These are phyloP conservation scores for Gavialis gangeticus DNA, from an alignment of 2,113 vertebrate genomes.

Conservation along the genomic window DNA sequence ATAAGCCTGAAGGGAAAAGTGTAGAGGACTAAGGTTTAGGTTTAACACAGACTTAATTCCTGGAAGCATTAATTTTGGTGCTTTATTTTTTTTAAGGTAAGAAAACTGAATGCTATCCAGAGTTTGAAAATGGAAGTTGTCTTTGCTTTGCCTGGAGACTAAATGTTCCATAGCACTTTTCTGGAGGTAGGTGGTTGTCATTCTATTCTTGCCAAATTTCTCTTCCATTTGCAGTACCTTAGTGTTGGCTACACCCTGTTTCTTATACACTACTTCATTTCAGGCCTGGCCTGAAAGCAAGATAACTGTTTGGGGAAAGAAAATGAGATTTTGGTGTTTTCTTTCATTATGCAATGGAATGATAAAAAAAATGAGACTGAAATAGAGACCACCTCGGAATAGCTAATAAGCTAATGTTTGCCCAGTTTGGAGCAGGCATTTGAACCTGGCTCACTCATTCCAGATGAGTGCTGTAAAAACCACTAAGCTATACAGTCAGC, in stretches of 20 bases:
- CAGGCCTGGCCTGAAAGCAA: not conserved
- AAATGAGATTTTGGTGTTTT: not conserved
- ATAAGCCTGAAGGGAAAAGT: conserved; percentile 10
- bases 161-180: not conserved
- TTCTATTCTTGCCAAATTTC: not conserved
- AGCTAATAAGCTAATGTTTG: not conserved
- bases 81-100: conserved; percentile 7
- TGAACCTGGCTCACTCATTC: not conserved
- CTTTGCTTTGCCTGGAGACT: not conserved
- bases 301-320: not conserved
- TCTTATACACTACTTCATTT: not conserved
- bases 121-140: not conserved
- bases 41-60: not conserved
- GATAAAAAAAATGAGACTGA: not conserved
- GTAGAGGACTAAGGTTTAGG: not conserved
- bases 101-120: not conserved
- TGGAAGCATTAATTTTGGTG: not conserved
- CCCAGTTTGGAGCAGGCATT: not conserved
- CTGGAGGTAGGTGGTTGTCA: not conserved
- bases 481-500: not conserved
- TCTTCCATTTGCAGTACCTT: not conserved
- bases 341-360: not conserved
- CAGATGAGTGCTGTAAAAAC: not conserved
- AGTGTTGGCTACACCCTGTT: not conserved
- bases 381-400: not conserved